Evolutionary conservation across 2,888 invertebrate genomes (phyloP).

Genomic region (Sycophila texana): DNA sequence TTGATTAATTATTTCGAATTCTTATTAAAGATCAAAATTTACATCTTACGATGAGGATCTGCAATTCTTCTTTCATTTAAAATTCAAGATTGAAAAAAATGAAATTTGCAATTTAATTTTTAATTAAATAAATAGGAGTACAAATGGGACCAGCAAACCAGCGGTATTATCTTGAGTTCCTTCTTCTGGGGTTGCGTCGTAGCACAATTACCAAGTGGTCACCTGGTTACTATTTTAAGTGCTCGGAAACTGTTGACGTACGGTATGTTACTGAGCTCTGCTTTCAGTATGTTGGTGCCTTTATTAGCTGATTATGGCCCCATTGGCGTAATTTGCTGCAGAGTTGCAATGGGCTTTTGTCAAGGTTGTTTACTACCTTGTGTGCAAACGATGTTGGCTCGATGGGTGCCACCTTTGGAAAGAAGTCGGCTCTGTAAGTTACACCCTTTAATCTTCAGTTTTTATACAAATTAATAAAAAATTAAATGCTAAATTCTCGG

Average conservation of each 20-base stretch:
- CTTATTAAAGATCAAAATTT: too few relatives aligned
- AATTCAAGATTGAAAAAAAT: too few relatives aligned
- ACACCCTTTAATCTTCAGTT: too few relatives aligned
- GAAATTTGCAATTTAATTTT: too few relatives aligned
- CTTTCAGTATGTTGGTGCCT: slow-evolving; percentile 76
- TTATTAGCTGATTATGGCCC: slow-evolving; percentile 77
- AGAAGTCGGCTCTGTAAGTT: slow-evolving; percentile 76
- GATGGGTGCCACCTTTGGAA: slow-evolving; percentile 82
- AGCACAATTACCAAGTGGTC: slow-evolving; percentile 83
- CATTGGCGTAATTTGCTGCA: slow-evolving; percentile 80
- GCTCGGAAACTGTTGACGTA: slow-evolving; percentile 76
- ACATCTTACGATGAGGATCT: too few relatives aligned
- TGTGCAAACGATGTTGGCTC: slow-evolving; percentile 83
- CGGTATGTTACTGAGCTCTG: slow-evolving; percentile 73
- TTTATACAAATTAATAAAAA: too few relatives aligned
- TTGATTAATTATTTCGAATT: too few relatives aligned
- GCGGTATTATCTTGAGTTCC: slow-evolving; percentile 80
- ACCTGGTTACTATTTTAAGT: slow-evolving; percentile 77
- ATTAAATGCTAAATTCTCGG: too few relatives aligned
- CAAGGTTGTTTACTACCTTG: slow-evolving; percentile 85
- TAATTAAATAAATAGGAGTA: slow-evolving; percentile 75
- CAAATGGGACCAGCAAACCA: slow-evolving; percentile 78
- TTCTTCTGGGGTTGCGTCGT: slow-evolving; percentile 88
- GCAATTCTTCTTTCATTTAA: too few relatives aligned
- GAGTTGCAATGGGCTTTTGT: slow-evolving; percentile 85